Evolutionary conservation across 2,797 vertebrate species (phyloP).

Genomic region (Champsocephalus gunnari): DNA sequence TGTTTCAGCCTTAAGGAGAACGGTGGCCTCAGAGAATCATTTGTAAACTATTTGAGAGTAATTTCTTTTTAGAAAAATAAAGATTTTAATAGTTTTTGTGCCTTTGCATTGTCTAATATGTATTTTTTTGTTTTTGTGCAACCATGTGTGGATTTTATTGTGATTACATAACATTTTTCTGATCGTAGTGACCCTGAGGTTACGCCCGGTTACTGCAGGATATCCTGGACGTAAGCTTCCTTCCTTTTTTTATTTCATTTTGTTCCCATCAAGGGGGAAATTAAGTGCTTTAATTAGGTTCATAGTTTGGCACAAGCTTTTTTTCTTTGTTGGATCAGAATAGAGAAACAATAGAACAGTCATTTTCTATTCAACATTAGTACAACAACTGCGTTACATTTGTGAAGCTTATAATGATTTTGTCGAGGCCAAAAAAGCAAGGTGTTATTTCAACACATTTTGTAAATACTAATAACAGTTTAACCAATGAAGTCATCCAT

Average conservation of each 20-base stretch:
- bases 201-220: neutral
- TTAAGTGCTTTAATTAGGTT: neutral
- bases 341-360: too few species aligned
- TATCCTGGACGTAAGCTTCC: fast-evolving
- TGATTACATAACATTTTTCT: neutral
- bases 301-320: too few species aligned
- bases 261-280: too few species aligned
- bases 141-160: neutral
- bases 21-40: conserved; percentile 30
- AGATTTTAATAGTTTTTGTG: conserved; percentile 63
- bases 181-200: neutral
- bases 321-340: too few species aligned
- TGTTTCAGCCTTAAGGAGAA: conserved; percentile 15
- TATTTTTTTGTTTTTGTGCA: neutral
- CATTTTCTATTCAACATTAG: too few species aligned
- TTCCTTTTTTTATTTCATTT: neutral
- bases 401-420: too few species aligned
- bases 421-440: too few species aligned
- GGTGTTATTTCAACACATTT: too few species aligned
- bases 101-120: neutral
- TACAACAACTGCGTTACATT: too few species aligned
- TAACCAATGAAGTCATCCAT: too few species aligned
- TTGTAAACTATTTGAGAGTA: conserved; percentile 48
- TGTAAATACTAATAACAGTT: too few species aligned
- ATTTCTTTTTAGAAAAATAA: conserved; percentile 76